Percentiles rank a stretch among this genome's conserved stretches.
These are phyloP conservation scores for Agonopterix alstromeriana DNA, from an alignment of 2,888 invertebrate species.

Conservation along the genomic window DNA sequence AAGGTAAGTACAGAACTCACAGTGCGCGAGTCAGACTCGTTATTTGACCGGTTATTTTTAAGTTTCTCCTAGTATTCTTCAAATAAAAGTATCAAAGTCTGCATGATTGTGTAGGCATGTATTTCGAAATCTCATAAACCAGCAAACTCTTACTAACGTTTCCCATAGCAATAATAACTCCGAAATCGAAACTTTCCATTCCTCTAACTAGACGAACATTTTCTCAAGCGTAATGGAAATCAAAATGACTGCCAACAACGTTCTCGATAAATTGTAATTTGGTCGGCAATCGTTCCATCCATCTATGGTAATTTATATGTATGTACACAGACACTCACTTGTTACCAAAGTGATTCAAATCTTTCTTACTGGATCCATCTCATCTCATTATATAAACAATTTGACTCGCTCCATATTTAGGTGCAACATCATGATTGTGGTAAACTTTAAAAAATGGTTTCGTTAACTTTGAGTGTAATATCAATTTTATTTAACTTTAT, in stretches of 20 bases:
- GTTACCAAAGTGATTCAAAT: constrained; percentile 19
- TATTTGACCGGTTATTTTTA: too few relatives aligned
- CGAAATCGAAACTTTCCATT: constrained; percentile 24
- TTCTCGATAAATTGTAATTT: constrained; percentile 51
- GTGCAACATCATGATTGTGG: too few relatives aligned
- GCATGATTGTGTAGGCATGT: too few relatives aligned
- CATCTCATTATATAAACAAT: constrained; percentile 4
- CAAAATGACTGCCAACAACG: constrained; percentile 25
- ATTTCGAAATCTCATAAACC: too few relatives aligned
- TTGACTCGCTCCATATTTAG: not conserved
- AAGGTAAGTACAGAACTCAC: too few relatives aligned
- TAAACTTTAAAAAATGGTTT: too few relatives aligned
- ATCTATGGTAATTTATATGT: constrained; percentile 38
- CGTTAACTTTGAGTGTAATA: too few relatives aligned
- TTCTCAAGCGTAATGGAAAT: constrained; percentile 38
- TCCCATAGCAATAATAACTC: constrained; percentile 1
- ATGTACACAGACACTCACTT: constrained; percentile 19
- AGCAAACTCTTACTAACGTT: not conserved
- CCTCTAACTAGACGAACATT: constrained; percentile 25
- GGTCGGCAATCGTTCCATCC: constrained; percentile 39
- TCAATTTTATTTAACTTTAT: too few relatives aligned
- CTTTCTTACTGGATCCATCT: constrained; percentile 16
- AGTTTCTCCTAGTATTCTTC: too few relatives aligned
- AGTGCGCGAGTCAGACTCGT: too few relatives aligned
- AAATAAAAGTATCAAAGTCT: too few relatives aligned